Evolutionary conservation across 2,888 invertebrate species (phyloP), one percentile per base, ranked within the genome.

Genomic region (Rhopalosiphum nymphaeae): DNA sequence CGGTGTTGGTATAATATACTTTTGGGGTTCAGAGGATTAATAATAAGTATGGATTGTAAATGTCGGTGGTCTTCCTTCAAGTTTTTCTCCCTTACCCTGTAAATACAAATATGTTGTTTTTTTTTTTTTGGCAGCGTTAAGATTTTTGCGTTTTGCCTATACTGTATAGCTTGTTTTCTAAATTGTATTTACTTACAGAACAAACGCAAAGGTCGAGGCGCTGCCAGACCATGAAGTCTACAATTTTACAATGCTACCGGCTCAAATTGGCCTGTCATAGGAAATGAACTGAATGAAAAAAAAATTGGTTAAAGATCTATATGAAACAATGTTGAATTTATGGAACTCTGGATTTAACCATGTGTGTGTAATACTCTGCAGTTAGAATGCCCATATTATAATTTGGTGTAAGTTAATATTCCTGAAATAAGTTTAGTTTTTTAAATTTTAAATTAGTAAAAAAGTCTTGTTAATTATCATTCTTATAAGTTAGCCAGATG

Each of bases 151-250:
- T 92, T 92, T 78, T 88, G 87, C 88, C 67, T 44, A 29, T 26
- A 26, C 53, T 91, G 78, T 91, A n/a, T 21, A 87, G 26, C 86
- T 78, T 87, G 87, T 57, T 67, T 92, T 88, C 16, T 92, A 67
- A 87, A 88, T 92, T 88, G 16, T 92, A 88, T 92, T 87, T 92
- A 87, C 92, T 92, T 87, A 3, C 86, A 87, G 92, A 92, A 92
- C 26, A 87, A 92, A 92, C 67, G 88, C 92, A 88, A 92, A 92
- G 67, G 67, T 92, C 67, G 88, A 78, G 67, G 67, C 88, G 88
- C 67, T 86, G 91, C 85, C 85, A 86, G 67, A 7, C 88, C 86
- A 67, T 61, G 92, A 49, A 87, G 87, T 21, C 91, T 25, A 56
- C 42, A 10, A n/a, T 53, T 13, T 84, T 16, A 21, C 42, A 5